These are phyloP conservation scores for Arizona elegans DNA, from an alignment of 2,113 vertebrate species.

Conservation along the genomic window DNA sequence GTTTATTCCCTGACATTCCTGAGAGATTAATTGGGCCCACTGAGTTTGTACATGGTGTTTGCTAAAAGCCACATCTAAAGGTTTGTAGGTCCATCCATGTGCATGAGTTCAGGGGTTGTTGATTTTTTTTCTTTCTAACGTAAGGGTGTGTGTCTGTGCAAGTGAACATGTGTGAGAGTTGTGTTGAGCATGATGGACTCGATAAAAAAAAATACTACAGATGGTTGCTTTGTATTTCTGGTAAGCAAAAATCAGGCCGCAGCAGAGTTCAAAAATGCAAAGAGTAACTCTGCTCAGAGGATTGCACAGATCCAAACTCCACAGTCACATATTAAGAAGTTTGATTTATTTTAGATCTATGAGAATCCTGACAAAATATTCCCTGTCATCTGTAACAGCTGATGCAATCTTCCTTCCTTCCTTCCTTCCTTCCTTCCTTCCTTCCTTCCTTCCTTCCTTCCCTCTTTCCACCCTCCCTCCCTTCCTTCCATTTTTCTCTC, in stretches of 20 bases:
- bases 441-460: background rate
- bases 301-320: background rate
- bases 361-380: background rate
- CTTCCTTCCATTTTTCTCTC: background rate
- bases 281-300: background rate
- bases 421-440: background rate
- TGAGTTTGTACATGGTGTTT: conserved; percentile 45
- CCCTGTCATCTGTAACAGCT: background rate
- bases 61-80: background rate
- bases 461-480: background rate
- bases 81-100: background rate
- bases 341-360: background rate
- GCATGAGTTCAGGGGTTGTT: too few species aligned
- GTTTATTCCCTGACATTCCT: background rate
- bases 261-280: background rate
- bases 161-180: background rate
- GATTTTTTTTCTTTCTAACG: background rate
- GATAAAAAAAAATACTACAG: background rate
- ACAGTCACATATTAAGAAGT: too few species aligned
- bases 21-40: conserved; percentile 47
- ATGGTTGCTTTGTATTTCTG: background rate
- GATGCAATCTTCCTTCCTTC: background rate
- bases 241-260: background rate
- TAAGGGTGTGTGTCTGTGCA: background rate
- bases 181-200: background rate